Evolutionary conservation across 2,888 invertebrate species (phyloP), one percentile per base, ranked within the genome.

Genomic region (Volucella zonaria): DNA sequence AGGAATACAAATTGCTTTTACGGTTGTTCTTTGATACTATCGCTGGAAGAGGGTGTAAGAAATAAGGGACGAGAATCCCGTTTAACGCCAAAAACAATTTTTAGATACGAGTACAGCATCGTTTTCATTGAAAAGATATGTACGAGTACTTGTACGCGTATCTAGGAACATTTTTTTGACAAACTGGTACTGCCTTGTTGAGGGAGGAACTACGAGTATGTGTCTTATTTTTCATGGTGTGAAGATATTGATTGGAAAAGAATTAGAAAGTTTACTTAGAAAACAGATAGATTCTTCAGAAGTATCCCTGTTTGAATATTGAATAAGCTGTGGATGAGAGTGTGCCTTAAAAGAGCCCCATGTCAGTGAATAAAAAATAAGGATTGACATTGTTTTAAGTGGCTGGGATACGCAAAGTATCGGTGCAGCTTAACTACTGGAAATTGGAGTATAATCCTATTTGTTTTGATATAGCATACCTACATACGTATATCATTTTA

Each of bases 1-100:
- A 75, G 82, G 87, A 82, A 79, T 77, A 86, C 86, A 86, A 81
- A 77, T 82, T 82, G 78, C 75, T 86, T 82, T 78, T 77, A 85
- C 71, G 79, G 75, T 70, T 80, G 83, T 83, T 83, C 83, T 80
- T 79, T 83, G 80, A 85, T 80, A 85, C 73, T 73, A 85, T 77
- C 67, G 56, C n/a, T n/a, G 2, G 56, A 8, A n/a, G 52, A 45
- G 38, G 54, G 43, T 12, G 23, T 6, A 31, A 31, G 31, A 31
- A 31, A 23, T 12, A n/a, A 12, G 15, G 18, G 12, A 47, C 59
- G 54, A 64, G 77, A 73, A 85, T 81, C 85, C 81, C 76, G 73
- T 81, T 67, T 54, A 73, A 67, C 56, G 73, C 38, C 76, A 52
- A 76, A 85, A 85, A 73, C 85, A 81, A 85, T 81, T 85, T 81